Conservation (phyloP, 30 jellyfish, hydroid and myxozoan species). For the Cassiopea xamachana region DNA sequence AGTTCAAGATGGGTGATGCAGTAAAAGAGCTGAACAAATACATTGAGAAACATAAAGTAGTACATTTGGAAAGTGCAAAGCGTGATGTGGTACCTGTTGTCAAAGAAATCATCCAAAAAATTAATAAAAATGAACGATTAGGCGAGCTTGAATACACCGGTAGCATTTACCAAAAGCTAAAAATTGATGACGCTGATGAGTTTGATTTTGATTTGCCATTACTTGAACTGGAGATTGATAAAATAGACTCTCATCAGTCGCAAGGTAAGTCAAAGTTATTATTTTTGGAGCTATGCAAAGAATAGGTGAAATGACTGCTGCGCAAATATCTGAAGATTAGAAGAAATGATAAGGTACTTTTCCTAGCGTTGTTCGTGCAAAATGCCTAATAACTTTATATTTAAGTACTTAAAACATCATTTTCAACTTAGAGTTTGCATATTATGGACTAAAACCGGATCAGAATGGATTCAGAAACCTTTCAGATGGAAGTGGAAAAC, state of each 20-base stretch:
- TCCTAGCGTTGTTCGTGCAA: background rate
- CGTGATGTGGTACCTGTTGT: constrained; percentile 8
- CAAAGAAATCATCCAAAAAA: background rate
- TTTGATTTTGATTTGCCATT: constrained; percentile 51
- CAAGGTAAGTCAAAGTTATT: background rate
- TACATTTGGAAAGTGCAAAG: background rate
- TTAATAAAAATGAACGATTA: background rate
- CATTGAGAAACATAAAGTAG: background rate
- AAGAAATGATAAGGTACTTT: background rate
- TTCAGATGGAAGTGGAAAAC: background rate
- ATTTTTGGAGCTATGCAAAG: background rate
- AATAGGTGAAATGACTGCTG: background rate
- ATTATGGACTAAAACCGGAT: background rate
- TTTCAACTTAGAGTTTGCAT: constrained; percentile 1
- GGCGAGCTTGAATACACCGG: constrained; percentile 33
- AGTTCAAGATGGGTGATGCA: background rate
- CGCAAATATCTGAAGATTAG: background rate
- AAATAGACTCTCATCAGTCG: background rate
- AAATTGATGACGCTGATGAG: constrained; percentile 41
- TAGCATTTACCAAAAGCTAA: constrained; percentile 46
- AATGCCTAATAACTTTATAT: background rate
- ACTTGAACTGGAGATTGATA: background rate
- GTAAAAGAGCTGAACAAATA: background rate
- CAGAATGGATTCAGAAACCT: background rate
- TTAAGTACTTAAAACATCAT: too few species aligned